Percentiles rank a stretch among this genome's conserved stretches.
Conservation (phyloP, 2,888 invertebrate genomes). For the Alviniconcha strummeri region DNA sequence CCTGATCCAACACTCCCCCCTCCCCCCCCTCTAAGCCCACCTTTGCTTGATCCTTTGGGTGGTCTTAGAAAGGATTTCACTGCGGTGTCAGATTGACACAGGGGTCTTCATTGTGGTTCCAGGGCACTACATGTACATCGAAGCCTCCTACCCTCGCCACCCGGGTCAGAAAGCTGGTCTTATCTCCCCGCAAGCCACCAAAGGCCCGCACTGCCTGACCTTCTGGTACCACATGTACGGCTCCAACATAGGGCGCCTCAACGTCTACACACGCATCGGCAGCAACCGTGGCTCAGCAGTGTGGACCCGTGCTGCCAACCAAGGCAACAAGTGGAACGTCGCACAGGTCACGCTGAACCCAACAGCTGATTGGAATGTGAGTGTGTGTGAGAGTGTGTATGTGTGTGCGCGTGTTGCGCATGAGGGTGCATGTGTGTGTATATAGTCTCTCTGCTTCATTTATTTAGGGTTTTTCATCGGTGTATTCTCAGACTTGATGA, state of each 20-base stretch:
- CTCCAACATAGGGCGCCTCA: slow-evolving; percentile 51
- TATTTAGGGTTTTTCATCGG: not conserved
- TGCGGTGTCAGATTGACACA: not conserved
- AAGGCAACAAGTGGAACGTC: slow-evolving; percentile 55
- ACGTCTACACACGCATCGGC: slow-evolving; percentile 47
- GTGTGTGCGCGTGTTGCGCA: not conserved
- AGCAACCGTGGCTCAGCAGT: slow-evolving; percentile 45
- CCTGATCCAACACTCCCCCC: too few species aligned
- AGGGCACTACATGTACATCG: slow-evolving; percentile 66
- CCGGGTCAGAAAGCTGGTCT: slow-evolving; percentile 61
- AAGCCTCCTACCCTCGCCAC: slow-evolving; percentile 49
- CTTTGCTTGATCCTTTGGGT: too few species aligned
- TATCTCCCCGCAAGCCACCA: slow-evolving; percentile 44
- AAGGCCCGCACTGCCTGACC: slow-evolving; percentile 73
- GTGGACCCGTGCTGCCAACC: slow-evolving; percentile 55
- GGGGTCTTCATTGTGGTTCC: not conserved
- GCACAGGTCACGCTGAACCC: slow-evolving; percentile 38
- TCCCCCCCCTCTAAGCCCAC: too few species aligned
- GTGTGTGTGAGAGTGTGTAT: not conserved
- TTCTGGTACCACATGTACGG: slow-evolving; percentile 72
- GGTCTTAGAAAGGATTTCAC: too few species aligned
- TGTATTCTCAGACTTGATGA: too few species aligned
- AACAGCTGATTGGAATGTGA: slow-evolving; percentile 17
- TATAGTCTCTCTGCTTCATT: not conserved
- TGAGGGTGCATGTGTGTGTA: not conserved